phyloP scores from a whole-genome alignment of 2,888 invertebrate genomes.

The Noctua janthe region DNA sequence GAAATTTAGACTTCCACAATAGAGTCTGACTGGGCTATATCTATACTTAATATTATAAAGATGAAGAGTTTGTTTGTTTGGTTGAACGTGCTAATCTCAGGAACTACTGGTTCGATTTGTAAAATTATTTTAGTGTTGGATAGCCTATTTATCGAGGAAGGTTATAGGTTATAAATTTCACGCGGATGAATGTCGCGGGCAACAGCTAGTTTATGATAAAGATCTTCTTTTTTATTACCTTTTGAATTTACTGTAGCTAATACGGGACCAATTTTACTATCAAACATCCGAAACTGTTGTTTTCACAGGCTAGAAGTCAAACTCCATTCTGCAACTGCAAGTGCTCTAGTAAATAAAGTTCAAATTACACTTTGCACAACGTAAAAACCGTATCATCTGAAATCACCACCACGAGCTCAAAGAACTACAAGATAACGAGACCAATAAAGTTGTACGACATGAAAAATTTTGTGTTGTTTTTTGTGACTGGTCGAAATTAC shows the following conservation, averaged over 20 bases:
- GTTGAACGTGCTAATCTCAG: too few species aligned
- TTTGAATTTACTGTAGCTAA: too few species aligned
- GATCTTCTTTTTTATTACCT: neutral
- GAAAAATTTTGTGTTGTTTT: conserved; percentile 6
- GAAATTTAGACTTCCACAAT: neutral
- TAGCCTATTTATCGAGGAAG: too few species aligned
- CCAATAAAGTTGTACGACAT: conserved; percentile 13
- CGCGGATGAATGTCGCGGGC: too few species aligned
- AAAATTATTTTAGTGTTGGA: too few species aligned
- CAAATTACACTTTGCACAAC: neutral
- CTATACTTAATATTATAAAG: too few species aligned
- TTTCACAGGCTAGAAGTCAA: neutral
- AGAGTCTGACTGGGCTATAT: too few species aligned
- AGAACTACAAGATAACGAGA: conserved; percentile 1
- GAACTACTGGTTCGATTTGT: too few species aligned
- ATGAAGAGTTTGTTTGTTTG: too few species aligned
- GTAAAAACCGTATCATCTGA: neutral
- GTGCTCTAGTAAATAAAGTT: neutral
- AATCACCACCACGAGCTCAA: neutral
- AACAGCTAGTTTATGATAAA: too few species aligned
- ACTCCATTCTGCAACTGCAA: conserved; percentile 3
- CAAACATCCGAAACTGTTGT: neutral
- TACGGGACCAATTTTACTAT: too few species aligned
- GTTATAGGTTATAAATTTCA: too few species aligned
- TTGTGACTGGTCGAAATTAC: neutral